These are phyloP conservation scores for Macrostomum lignano DNA, from an alignment of 1,140 invertebrate species.

Conservation along the genomic window DNA sequence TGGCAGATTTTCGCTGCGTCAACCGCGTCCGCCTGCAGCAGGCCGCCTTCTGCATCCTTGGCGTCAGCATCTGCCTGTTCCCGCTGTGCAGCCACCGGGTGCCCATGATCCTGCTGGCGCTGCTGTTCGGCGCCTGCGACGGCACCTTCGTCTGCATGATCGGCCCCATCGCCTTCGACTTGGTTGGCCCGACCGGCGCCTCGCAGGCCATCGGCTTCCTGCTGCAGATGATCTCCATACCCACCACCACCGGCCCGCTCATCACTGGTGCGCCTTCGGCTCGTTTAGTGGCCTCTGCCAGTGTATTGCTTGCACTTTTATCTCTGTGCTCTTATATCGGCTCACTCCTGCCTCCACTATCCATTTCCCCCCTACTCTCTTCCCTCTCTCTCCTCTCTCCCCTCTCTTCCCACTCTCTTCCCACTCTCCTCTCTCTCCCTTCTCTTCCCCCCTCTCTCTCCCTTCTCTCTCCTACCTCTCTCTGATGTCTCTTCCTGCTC, in stretches of 20 bases:
- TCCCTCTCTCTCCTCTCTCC: too few relatives aligned
- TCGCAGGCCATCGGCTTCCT: conserved; percentile 68
- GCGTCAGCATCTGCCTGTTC: conserved; percentile 45
- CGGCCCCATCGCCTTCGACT: conserved; percentile 64
- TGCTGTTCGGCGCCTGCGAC: conserved; percentile 60
- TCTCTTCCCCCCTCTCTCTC: too few relatives aligned
- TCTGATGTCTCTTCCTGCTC: too few relatives aligned
- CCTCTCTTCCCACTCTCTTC: too few relatives aligned
- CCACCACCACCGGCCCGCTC: conserved; percentile 53
- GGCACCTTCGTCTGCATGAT: conserved; percentile 66
- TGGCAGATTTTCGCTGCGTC: conserved; percentile 47
- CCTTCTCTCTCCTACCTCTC: too few relatives aligned
- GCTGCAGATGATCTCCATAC: conserved; percentile 51
- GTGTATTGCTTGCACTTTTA: too few relatives aligned
- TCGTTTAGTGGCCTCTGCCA: too few relatives aligned
- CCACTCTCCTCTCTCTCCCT: too few relatives aligned
- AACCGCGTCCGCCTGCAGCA: conserved; percentile 56
- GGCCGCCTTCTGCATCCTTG: conserved; percentile 49
- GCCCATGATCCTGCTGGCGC: conserved; percentile 38
- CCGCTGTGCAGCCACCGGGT: conserved; percentile 37
- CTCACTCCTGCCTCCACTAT: too few relatives aligned
- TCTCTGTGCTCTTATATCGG: too few relatives aligned
- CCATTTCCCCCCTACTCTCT: too few relatives aligned
- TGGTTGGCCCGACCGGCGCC: conserved; percentile 50
- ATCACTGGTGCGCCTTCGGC: too few relatives aligned